Conservation (phyloP, 2,797 vertebrate genomes). For the Craterocephalus amniculus region DNA sequence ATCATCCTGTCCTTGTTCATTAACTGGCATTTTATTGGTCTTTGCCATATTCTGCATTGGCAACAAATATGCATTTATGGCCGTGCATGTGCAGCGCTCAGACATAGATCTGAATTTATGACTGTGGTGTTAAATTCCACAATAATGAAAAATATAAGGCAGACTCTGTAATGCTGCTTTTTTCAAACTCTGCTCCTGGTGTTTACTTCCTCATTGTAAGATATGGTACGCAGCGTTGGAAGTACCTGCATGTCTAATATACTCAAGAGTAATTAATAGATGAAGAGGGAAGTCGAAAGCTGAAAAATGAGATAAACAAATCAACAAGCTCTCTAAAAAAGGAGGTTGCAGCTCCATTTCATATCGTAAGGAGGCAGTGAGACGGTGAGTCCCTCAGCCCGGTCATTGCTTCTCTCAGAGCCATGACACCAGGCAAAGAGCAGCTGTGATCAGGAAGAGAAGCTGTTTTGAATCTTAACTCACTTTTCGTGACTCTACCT, state of each 20-base stretch:
- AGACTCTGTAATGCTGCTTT: no score
- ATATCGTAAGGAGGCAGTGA: conserved; percentile 13
- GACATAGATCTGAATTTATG: background rate
- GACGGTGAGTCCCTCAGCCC: conserved; percentile 4
- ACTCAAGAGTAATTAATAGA: conserved; percentile 7
- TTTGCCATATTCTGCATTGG: no score
- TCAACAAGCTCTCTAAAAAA: background rate
- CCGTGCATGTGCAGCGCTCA: background rate
- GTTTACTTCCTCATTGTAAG: background rate
- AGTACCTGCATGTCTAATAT: background rate
- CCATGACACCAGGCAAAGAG: no score
- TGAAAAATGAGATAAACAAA: background rate
- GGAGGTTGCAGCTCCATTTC: conserved; percentile 1
- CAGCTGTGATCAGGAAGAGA: conserved; percentile 28
- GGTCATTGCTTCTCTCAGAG: conserved; percentile 9
- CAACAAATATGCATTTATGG: background rate
- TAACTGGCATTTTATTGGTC: no score
- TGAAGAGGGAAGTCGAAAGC: background rate
- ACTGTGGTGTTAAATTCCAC: background rate
- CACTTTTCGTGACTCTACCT: conserved; percentile 10
- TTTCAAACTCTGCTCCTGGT: no score
- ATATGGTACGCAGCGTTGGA: background rate
- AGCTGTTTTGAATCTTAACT: conserved; percentile 31
- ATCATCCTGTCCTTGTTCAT: no score
- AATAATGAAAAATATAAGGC: no score